Evolutionary conservation across 2,888 invertebrate species (phyloP).

Genomic region (Icerya purchasi): DNA sequence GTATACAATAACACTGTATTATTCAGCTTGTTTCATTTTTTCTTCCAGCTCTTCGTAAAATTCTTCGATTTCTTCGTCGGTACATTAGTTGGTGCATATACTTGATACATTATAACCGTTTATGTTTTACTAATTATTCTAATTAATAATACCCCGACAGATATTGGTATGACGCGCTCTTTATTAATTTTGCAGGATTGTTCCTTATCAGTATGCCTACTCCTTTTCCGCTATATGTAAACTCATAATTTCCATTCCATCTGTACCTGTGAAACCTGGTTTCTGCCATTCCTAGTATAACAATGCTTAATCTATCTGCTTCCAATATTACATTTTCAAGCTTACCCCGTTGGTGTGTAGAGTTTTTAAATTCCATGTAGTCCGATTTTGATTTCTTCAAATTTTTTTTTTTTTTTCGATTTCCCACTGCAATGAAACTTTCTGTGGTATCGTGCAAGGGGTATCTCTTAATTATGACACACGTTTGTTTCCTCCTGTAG

Average conservation of each 20-base stretch:
- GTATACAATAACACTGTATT: neutral
- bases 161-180: neutral
- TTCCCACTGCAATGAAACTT: too few species aligned
- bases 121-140: neutral
- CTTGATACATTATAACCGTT: neutral
- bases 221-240: neutral
- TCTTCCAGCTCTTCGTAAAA: neutral
- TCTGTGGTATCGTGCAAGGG: too few species aligned
- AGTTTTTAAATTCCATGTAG: neutral
- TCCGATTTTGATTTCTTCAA: neutral
- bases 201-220: neutral
- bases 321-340: neutral
- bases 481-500: neutral
- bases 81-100: neutral
- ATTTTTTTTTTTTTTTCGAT: neutral
- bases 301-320: neutral
- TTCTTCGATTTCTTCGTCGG: neutral
- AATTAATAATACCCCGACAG: neutral
- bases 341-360: neutral
- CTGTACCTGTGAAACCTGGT: too few species aligned
- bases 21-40: neutral
- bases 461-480: neutral
- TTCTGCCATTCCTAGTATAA: neutral
- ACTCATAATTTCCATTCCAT: neutral
- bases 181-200: neutral